Evolutionary conservation across 2,797 vertebrate species (phyloP).

Genomic region (Pseudochromis fuscus): DNA sequence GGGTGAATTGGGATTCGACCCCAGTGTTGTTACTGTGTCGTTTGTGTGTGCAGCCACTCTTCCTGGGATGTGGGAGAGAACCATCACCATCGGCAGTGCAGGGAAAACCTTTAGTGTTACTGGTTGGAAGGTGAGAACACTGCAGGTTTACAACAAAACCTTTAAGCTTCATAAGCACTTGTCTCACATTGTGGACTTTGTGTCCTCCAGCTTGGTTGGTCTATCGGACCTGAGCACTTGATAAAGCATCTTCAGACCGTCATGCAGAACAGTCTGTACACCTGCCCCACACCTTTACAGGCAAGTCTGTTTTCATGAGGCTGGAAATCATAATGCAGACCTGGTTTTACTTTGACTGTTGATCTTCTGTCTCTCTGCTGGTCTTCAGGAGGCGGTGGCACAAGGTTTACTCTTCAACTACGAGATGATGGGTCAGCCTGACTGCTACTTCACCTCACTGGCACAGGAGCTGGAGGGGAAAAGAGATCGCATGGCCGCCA

Average conservation of each 20-base stretch:
- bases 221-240: constrained; percentile 91
- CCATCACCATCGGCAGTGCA: constrained; percentile 93
- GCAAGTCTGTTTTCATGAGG: constrained; percentile 69
- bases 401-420: constrained; percentile 88
- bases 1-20: too few relatives aligned
- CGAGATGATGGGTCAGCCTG: constrained; percentile 89
- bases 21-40: too few relatives aligned
- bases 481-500: constrained; percentile 89
- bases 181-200: not conserved
- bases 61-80: constrained; percentile 98
- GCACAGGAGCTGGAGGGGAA: constrained; percentile 91
- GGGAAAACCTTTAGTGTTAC: constrained; percentile 97
- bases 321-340: not conserved
- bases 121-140: constrained; percentile 92
- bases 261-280: constrained; percentile 93
- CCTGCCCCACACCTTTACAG: constrained; percentile 95
- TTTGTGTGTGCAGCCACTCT: constrained; percentile 86
- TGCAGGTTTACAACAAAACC: not conserved
- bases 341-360: not conserved
- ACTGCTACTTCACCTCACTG: constrained; percentile 93
- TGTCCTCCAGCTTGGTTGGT: constrained; percentile 93
- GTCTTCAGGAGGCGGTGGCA: constrained; percentile 92
- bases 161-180: not conserved
- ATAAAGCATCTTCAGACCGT: constrained; percentile 96
- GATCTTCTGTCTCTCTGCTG: not conserved